phyloP scores from a whole-genome alignment of 2,797 vertebrate species.

The Numenius phaeopus region DNA sequence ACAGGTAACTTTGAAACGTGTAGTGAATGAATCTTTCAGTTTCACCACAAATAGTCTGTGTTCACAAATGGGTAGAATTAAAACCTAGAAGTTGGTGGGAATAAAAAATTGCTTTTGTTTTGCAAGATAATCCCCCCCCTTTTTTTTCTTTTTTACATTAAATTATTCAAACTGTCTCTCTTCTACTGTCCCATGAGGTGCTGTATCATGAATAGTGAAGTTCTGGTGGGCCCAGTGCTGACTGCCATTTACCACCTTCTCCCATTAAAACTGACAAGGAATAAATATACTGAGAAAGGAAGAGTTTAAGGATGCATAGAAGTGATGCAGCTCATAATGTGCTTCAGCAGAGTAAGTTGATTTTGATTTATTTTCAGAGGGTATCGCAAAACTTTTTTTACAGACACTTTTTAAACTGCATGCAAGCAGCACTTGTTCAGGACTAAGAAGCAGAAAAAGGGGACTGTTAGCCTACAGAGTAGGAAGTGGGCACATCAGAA shows the following conservation, averaged over 20 bases:
- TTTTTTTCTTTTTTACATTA: background rate
- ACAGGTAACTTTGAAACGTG: background rate
- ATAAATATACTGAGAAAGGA: background rate
- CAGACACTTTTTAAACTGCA: background rate
- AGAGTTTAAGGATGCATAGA: background rate
- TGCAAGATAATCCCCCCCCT: accelerated
- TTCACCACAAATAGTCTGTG: background rate
- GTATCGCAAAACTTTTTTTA: background rate
- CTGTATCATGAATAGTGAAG: background rate
- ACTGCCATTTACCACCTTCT: background rate
- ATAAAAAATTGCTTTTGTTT: background rate
- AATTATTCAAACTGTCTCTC: background rate
- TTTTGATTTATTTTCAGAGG: background rate
- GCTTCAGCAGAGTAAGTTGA: background rate
- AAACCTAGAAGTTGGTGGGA: background rate
- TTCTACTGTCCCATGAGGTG: background rate
- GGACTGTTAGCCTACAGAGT: background rate
- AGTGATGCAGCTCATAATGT: background rate
- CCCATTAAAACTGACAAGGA: background rate
- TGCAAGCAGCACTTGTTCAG: background rate
- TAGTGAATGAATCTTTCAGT: background rate
- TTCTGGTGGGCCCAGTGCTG: background rate
- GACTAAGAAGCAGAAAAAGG: background rate
- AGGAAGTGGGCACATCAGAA: accelerated
- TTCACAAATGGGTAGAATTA: background rate